phyloP scores from a whole-genome alignment of 2,888 invertebrate species.

The Trichopria drosophilae region DNA sequence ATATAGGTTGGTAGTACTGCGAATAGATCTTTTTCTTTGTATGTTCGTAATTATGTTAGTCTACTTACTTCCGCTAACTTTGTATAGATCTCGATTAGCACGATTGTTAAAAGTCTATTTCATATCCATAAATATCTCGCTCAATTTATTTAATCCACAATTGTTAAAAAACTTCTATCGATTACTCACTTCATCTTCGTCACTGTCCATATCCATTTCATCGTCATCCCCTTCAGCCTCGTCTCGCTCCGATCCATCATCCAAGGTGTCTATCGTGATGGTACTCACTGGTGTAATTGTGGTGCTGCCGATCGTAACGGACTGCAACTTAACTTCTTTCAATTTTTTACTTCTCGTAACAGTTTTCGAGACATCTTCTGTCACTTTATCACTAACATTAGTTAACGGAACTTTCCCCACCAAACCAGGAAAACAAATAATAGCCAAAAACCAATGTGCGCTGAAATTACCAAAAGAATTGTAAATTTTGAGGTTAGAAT shows the following conservation, averaged over 20 bases:
- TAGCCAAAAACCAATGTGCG: conserved; percentile 95
- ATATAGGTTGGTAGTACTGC: too few species aligned
- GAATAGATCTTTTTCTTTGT: too few species aligned
- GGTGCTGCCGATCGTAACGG: conserved; percentile 66
- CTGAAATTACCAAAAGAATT: conserved; percentile 51
- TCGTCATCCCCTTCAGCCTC: conserved; percentile 83
- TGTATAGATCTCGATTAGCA: too few species aligned
- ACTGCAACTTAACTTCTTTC: conserved; percentile 63
- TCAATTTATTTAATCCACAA: too few species aligned
- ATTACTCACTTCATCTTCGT: conserved; percentile 58
- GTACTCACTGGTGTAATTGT: conserved; percentile 61
- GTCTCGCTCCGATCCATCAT: conserved; percentile 73
- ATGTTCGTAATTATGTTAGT: too few species aligned
- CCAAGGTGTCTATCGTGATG: conserved; percentile 67
- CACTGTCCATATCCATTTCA: conserved; percentile 63
- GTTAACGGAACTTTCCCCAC: conserved; percentile 68
- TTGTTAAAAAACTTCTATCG: conserved; percentile 21
- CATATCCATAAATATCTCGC: too few species aligned
- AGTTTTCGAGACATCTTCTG: conserved; percentile 37
- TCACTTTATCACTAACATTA: conserved; percentile 60
- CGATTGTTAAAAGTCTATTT: too few species aligned
- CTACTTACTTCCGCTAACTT: too few species aligned
- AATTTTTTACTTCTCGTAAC: conserved; percentile 41
- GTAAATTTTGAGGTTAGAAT: not conserved
- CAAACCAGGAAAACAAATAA: conserved; percentile 90